A percentile compares a stretch with the other conserved stretches of the same genome.
Evolutionary conservation across 35 echinoderm and acorn worm genomes (phyloP).

Genomic region (Ophioderma brevispina): DNA sequence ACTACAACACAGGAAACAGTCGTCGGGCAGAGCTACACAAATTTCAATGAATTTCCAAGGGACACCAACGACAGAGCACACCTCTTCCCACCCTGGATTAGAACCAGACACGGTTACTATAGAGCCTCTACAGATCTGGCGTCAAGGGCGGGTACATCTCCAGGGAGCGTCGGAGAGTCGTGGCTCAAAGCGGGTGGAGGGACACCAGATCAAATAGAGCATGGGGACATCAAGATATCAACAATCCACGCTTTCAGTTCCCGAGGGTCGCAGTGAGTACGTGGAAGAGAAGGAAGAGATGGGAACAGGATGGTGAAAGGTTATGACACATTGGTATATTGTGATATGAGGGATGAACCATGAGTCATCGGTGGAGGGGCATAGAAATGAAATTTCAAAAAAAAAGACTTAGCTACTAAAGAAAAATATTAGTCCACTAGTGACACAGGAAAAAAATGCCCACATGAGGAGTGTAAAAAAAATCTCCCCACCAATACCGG

Average conservation of each 20-base stretch:
- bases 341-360: too few species aligned
- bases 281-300: slow-evolving; percentile 95
- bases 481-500: too few species aligned
- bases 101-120: slow-evolving; percentile 49
- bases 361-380: too few species aligned
- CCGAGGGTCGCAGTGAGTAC: slow-evolving; percentile 86
- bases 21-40: slow-evolving; percentile 28
- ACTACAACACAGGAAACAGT: slow-evolving; percentile 48
- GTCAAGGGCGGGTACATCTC: background rate
- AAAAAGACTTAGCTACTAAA: background rate
- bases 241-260: slow-evolving; percentile 81
- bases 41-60: slow-evolving; percentile 71
- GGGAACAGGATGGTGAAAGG: slow-evolving; percentile 97
- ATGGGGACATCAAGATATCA: slow-evolving; percentile 47
- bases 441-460: too few species aligned
- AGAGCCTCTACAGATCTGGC: slow-evolving; percentile 51
- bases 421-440: too few species aligned
- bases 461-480: too few species aligned
- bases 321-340: too few species aligned
- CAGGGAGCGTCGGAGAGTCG: background rate
- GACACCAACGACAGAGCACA: slow-evolving; percentile 75
- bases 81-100: slow-evolving; percentile 51
- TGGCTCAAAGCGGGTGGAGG: background rate
- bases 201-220: slow-evolving; percentile 14
- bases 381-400: background rate